Evolutionary conservation across 2,113 vertebrate genomes (phyloP), one percentile per base, ranked within the genome.

Genomic region (Entelurus aequoreus): DNA sequence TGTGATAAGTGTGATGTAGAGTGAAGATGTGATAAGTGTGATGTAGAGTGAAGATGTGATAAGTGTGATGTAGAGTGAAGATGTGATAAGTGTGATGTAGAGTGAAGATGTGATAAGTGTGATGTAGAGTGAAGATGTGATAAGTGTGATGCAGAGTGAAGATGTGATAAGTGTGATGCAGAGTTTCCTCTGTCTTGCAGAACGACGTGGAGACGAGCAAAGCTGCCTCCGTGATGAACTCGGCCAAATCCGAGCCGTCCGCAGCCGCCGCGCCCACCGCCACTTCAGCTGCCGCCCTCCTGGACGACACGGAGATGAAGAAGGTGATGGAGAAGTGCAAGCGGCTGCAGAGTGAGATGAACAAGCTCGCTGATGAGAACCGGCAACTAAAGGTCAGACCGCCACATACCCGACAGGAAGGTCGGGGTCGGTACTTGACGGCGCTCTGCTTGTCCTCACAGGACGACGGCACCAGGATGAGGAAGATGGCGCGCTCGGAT

Each of bases 301-400:
- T 88, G 64, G 97, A 94, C 36, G 94, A 97, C 9, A 74, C 89
- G 0, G 96, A 99, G 87, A 91, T 93, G 83, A 93, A 92, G 86
- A 99, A 95, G 65, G 79, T 95, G 8, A 70, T 94, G 91, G 96
- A 98, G 65, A 96, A 97, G 63, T 98, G 94, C 90, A 98, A 93
- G 92, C 92, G 94, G 87, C 89, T 95, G 87, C 97, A 98, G 74
- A 38, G 84, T 19, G 95, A 99, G 76, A 77, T 94, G 56, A 86
- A 89, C 89, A 98, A 95, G 87, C 82, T 99, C 64, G 83, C 85
- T 3, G 94, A 98, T 19, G 97, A 99, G 86, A 97, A 98, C 84
- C 91, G 92, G 74, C 93, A 93, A 82, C 89, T 99, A 87, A 96
- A 92, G 92, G 96, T 97, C 9, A 52, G 74, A 68, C 1, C 58